These are phyloP conservation scores for Thyatira batis DNA, from an alignment of 2,888 invertebrate genomes.

Conservation along the genomic window DNA sequence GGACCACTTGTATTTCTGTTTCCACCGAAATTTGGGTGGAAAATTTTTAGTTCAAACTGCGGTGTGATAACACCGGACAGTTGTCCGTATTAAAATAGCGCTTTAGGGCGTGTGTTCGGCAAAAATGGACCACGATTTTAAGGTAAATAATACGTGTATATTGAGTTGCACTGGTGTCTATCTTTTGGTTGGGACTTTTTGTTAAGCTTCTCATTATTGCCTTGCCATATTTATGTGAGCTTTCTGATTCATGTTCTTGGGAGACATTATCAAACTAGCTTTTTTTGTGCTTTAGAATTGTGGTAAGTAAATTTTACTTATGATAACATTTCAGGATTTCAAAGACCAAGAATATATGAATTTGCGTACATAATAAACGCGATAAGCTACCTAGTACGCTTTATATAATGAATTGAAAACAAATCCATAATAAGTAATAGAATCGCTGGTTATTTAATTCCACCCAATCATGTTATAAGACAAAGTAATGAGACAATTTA, in stretches of 20 bases:
- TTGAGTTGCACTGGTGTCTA: not conserved
- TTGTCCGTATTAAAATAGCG: conserved; percentile 48
- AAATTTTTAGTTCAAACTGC: conserved; percentile 50
- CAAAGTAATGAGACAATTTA: not conserved
- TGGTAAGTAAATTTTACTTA: too few species aligned
- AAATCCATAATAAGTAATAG: not conserved
- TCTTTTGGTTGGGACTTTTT: not conserved
- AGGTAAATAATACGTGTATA: conserved; percentile 20
- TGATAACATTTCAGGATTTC: too few species aligned
- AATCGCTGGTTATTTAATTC: not conserved
- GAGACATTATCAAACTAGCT: too few species aligned
- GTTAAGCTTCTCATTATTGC: not conserved
- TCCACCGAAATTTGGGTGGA: conserved; percentile 28
- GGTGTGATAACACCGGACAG: conserved; percentile 47
- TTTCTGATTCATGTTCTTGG: not conserved
- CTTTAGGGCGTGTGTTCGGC: conserved; percentile 36
- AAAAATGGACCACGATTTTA: conserved; percentile 40
- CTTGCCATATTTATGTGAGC: not conserved
- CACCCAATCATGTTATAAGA: not conserved
- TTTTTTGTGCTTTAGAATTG: too few species aligned
- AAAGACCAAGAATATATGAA: too few species aligned
- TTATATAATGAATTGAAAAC: too few species aligned
- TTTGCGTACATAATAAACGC: too few species aligned
- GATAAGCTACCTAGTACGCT: too few species aligned
- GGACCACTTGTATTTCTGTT: conserved; percentile 34